A percentile compares a stretch with the other conserved stretches of the same genome.
Conservation (phyloP, 2,888 invertebrate genomes). For the Drosophila borborema region DNA sequence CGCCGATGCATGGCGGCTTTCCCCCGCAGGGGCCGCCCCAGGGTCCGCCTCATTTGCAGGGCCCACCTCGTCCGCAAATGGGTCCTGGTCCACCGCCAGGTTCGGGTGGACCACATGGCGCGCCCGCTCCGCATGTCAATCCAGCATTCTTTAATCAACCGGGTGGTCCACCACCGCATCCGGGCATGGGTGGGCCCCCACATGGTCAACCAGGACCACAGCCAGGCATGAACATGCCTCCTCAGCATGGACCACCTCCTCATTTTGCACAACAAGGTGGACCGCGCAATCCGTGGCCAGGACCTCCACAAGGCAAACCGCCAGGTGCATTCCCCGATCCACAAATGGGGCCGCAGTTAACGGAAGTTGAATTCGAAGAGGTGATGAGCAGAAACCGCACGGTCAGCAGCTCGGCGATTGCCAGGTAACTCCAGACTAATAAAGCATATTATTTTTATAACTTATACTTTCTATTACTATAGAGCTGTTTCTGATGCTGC, state of each 20-base stretch:
- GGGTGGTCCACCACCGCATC: constrained; percentile 84
- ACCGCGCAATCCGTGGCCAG: constrained; percentile 89
- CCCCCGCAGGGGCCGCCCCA: constrained; percentile 87
- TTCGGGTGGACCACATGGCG: constrained; percentile 86
- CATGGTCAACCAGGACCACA: constrained; percentile 86
- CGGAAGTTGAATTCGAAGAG: constrained; percentile 99
- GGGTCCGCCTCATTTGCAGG: constrained; percentile 90
- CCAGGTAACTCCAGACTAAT: constrained; percentile 84
- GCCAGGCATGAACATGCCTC: constrained; percentile 84
- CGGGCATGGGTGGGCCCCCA: constrained; percentile 86
- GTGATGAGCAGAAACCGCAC: constrained; percentile 98
- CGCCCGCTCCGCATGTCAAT: constrained; percentile 97
- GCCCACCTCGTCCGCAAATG: constrained; percentile 87
- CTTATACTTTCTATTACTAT: neutral
- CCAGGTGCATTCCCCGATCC: constrained; percentile 84
- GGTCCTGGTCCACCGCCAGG: constrained; percentile 86
- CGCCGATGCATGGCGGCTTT: constrained; percentile 90
- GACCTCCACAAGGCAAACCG: constrained; percentile 85
- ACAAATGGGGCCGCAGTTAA: constrained; percentile 88
- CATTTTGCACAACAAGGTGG: constrained; percentile 89
- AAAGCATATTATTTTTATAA: neutral
- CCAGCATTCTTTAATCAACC: constrained; percentile 97
- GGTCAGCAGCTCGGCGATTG: constrained; percentile 98
- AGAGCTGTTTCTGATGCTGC: constrained; percentile 99
- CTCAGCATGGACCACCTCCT: constrained; percentile 89